These are phyloP conservation scores for Galaxias olidus DNA, from an alignment of 2,797 vertebrate species.

Conservation along the genomic window DNA sequence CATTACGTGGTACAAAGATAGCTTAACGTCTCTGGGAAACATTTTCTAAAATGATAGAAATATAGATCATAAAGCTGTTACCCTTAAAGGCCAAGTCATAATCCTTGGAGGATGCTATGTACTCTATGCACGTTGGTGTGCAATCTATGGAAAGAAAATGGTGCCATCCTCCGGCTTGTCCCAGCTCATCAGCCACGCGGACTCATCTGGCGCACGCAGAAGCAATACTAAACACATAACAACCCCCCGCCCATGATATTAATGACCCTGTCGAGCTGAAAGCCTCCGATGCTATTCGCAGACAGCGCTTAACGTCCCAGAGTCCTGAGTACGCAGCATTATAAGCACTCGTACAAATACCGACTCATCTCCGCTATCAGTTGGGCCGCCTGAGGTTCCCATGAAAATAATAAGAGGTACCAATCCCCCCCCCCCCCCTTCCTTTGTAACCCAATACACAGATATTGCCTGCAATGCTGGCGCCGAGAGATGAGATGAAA, in stretches of 20 bases:
- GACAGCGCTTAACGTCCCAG: conserved; percentile 67
- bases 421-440: conserved; percentile 55
- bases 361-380: conserved; percentile 45
- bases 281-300: conserved; percentile 71
- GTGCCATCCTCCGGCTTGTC: conserved; percentile 42
- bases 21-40: background rate
- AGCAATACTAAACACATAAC: conserved; percentile 73
- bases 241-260: conserved; percentile 60
- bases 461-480: conserved; percentile 67
- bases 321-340: conserved; percentile 67
- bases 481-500: conserved; percentile 80
- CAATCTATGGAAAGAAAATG: conserved; percentile 33
- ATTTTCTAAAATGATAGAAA: no score
- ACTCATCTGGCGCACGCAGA: conserved; percentile 57
- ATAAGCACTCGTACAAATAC: conserved; percentile 71
- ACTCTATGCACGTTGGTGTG: conserved; percentile 28
- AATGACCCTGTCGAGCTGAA: conserved; percentile 66
- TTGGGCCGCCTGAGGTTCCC: conserved; percentile 72
- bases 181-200: conserved; percentile 57
- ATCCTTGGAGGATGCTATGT: conserved; percentile 3
- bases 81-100: no score
- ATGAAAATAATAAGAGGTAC: conserved; percentile 74
- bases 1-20: background rate
- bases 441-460: conserved; percentile 70
- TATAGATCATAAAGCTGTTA: no score